A percentile compares a stretch with the other conserved stretches of the same genome.
Evolutionary conservation across 2,888 invertebrate species (phyloP).

Genomic region (Yponomeuta cagnagella): DNA sequence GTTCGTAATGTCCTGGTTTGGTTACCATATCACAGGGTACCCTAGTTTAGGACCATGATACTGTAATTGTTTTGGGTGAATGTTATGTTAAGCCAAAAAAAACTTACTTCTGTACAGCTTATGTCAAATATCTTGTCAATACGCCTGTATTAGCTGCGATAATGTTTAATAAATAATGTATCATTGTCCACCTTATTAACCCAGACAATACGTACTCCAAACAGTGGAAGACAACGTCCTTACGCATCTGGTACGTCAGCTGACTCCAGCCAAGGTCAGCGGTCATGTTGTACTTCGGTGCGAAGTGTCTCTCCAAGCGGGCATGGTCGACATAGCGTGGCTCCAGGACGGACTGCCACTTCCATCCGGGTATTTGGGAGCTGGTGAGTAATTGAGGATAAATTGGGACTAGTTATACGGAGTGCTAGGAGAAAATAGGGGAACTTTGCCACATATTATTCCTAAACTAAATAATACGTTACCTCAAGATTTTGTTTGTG

Average conservation of each 20-base stretch:
- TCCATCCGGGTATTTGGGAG: constrained; percentile 51
- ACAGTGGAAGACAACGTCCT: constrained; percentile 62
- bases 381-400: constrained; percentile 37
- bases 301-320: constrained; percentile 59
- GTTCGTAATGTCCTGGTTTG: no score
- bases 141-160: no score
- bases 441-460: no score
- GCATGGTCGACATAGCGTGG: constrained; percentile 57
- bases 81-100: no score
- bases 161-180: no score
- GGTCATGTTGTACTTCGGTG: constrained; percentile 57
- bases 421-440: neutral
- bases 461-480: no score
- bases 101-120: no score
- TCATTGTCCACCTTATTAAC: neutral
- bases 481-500: no score
- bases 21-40: no score
- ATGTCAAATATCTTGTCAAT: no score
- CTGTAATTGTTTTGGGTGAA: no score
- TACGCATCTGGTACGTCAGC: constrained; percentile 50
- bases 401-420: neutral
- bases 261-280: constrained; percentile 58
- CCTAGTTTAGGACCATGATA: no score
- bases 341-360: constrained; percentile 61
- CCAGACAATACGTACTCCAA: constrained; percentile 9